Evolutionary conservation across 1,140 invertebrate species (phyloP).

Genomic region (Paralvinella palmiformis): DNA sequence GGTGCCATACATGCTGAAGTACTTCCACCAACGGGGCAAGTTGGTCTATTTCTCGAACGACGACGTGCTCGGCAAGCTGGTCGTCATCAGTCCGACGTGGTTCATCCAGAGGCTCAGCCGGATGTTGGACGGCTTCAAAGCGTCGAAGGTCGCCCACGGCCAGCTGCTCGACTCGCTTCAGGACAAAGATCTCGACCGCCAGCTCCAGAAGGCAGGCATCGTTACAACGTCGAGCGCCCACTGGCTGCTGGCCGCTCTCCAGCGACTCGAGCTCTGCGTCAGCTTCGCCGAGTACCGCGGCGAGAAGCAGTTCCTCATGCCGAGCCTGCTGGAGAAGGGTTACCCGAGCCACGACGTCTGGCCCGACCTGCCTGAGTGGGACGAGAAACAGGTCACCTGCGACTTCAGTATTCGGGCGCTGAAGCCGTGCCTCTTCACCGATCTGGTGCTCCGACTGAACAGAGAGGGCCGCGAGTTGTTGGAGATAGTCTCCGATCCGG

Average conservation of each 20-base stretch:
- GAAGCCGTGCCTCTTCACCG: conserved; percentile 17
- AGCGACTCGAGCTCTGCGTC: conserved; percentile 17
- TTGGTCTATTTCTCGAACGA: conserved; percentile 18
- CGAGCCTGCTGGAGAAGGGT: conserved; percentile 18
- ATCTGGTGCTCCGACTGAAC: conserved; percentile 16
- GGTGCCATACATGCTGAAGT: conserved; percentile 19
- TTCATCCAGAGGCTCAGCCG: conserved; percentile 18
- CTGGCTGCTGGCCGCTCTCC: conserved; percentile 20
- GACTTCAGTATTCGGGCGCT: conserved; percentile 18
- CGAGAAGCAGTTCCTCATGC: conserved; percentile 10
- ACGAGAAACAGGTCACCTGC: conserved; percentile 23
- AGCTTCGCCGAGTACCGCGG: conserved; percentile 7
- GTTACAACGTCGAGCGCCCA: conserved; percentile 12
- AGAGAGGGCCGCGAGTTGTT: conserved; percentile 12
- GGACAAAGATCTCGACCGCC: conserved; percentile 19
- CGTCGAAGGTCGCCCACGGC: background rate
- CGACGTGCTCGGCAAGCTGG: conserved; percentile 10
- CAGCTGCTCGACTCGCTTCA: conserved; percentile 14
- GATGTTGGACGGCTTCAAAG: conserved; percentile 13
- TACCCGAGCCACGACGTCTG: conserved; percentile 22
- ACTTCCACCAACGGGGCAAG: conserved; percentile 21
- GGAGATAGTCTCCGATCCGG: conserved; percentile 19
- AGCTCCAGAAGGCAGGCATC: conserved; percentile 15
- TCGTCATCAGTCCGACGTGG: conserved; percentile 22
- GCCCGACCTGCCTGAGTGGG: conserved; percentile 22